phyloP scores from a whole-genome alignment of 92 coral and sea anemone genomes.

The Paramuricea clavata region DNA sequence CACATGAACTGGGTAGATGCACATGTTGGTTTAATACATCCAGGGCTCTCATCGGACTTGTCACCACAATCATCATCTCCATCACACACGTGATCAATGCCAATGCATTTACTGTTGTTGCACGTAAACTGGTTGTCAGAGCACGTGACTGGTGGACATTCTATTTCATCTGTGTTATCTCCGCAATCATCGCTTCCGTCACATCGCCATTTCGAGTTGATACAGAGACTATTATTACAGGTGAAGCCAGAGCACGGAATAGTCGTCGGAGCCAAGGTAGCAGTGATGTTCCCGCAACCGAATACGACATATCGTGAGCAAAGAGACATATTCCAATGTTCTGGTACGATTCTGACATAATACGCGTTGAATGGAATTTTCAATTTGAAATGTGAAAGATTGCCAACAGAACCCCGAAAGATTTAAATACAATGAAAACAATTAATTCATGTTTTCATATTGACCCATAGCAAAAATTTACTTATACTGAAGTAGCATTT shows the following conservation, averaged over 20 bases:
- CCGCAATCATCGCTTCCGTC: conserved; percentile 30
- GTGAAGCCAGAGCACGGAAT: conserved; percentile 29
- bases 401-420: neutral
- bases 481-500: too few relatives aligned
- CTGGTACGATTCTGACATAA: neutral
- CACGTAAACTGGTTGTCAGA: conserved; percentile 40
- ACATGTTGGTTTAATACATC: conserved; percentile 41
- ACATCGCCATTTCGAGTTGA: conserved; percentile 27
- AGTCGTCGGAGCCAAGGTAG: conserved; percentile 10
- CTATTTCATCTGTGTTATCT: conserved; percentile 34
- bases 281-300: conserved; percentile 6
- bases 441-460: too few relatives aligned
- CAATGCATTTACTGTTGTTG: conserved; percentile 42
- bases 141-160: conserved; percentile 36
- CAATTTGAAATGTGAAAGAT: conserved; percentile 10
- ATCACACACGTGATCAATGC: conserved; percentile 37
- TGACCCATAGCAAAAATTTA: too few relatives aligned
- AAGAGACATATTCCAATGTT: neutral
- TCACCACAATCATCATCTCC: conserved; percentile 47
- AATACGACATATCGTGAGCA: conserved; percentile 33
- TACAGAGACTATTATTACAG: conserved; percentile 30
- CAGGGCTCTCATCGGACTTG: conserved; percentile 30
- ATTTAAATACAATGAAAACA: neutral
- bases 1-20: conserved; percentile 45
- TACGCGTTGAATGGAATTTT: conserved; percentile 4